Evolutionary conservation across 35 echinoderm and acorn worm species (phyloP).

Genomic region (Heliocidaris erythrogramma): DNA sequence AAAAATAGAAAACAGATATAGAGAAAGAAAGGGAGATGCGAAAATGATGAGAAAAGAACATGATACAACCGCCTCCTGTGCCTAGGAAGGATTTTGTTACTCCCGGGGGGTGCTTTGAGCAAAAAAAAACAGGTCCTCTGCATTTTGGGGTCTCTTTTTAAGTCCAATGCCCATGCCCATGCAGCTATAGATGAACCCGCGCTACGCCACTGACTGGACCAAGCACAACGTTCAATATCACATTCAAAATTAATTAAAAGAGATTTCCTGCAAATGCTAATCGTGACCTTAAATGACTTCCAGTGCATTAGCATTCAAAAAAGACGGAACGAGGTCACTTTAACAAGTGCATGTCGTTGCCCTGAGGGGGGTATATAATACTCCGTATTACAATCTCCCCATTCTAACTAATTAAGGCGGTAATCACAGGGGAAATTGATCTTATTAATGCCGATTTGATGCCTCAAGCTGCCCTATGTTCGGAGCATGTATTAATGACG

Average conservation of each 20-base stretch:
- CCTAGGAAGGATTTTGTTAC: no score
- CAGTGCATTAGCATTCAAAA: not conserved
- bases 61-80: no score
- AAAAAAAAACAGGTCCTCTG: no score
- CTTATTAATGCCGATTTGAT: not conserved
- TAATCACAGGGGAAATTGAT: not conserved
- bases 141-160: no score
- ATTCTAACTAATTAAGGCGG: not conserved
- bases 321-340: not conserved
- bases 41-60: no score
- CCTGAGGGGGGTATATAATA: not conserved
- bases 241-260: not conserved
- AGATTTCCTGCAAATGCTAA: not conserved
- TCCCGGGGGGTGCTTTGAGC: no score
- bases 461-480: not conserved
- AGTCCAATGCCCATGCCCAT: no score
- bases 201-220: no score
- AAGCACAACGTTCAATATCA: not conserved
- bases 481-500: not conserved
- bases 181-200: no score
- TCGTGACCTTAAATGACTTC: not conserved
- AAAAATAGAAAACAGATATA: no score
- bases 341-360: not conserved
- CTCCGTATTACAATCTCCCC: not conserved
- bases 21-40: no score